These are phyloP conservation scores for Helostoma temminkii DNA, from an alignment of 2,797 vertebrate species.

Conservation along the genomic window DNA sequence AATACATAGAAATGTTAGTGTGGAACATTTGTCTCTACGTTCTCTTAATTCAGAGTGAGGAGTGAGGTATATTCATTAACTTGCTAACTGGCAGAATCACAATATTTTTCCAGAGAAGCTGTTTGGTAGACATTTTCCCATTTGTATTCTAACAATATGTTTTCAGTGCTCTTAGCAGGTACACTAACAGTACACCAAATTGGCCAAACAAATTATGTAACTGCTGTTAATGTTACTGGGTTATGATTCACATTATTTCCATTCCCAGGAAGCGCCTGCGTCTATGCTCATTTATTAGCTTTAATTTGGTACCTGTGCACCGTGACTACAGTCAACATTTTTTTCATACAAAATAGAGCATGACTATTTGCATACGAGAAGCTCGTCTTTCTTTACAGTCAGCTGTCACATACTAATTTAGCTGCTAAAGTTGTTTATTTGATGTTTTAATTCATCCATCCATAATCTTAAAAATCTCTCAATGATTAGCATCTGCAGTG, in stretches of 20 bases:
- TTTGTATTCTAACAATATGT: neutral
- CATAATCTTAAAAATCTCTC: too few relatives aligned
- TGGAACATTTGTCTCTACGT: constrained; percentile 1
- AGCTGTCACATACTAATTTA: too few relatives aligned
- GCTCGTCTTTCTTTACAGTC: too few relatives aligned
- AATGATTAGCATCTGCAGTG: too few relatives aligned
- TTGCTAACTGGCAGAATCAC: neutral
- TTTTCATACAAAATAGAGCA: too few relatives aligned
- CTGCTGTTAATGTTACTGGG: too few relatives aligned
- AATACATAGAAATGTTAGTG: neutral
- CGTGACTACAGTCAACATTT: neutral
- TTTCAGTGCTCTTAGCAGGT: constrained; percentile 13
- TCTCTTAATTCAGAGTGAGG: constrained; percentile 30
- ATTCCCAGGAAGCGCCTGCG: neutral
- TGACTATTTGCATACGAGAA: too few relatives aligned
- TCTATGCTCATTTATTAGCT: neutral
- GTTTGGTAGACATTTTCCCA: constrained; percentile 6
- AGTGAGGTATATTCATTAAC: constrained; percentile 14
- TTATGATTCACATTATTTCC: neutral
- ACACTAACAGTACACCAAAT: constrained; percentile 2
- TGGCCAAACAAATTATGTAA: neutral
- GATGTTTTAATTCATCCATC: too few relatives aligned
- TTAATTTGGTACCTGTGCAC: neutral
- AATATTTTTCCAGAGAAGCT: constrained; percentile 6
- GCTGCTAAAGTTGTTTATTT: too few relatives aligned